Conservation (phyloP, 2,888 invertebrate genomes). For the Diloba caeruleocephala region DNA sequence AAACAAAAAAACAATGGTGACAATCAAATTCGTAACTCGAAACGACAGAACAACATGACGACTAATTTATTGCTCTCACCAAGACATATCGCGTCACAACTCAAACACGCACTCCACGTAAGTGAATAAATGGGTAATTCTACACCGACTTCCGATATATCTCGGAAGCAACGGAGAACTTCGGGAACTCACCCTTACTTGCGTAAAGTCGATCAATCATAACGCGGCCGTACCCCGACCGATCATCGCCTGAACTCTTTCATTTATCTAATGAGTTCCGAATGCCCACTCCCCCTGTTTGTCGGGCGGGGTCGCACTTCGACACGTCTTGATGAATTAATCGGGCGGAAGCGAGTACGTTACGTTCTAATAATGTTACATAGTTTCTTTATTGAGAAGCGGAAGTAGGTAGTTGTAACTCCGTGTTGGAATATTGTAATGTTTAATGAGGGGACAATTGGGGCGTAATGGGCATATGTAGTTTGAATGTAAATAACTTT, state of each 20-base stretch:
- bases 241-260: conserved; percentile 83
- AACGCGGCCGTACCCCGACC: conserved; percentile 55
- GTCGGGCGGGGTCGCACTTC: conserved; percentile 65
- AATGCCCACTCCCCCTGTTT: conserved; percentile 62
- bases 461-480: no score
- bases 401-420: conserved; percentile 7
- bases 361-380: conserved; percentile 53
- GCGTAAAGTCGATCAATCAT: conserved; percentile 57
- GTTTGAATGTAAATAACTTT: no score
- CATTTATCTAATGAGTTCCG: conserved; percentile 83
- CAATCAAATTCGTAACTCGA: conserved; percentile 40
- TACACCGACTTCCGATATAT: conserved; percentile 66
- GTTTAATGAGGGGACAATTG: no score
- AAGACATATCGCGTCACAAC: conserved; percentile 71
- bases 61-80: conserved; percentile 71
- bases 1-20: neutral
- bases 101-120: conserved; percentile 76
- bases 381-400: conserved; percentile 33
- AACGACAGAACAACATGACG: conserved; percentile 37
- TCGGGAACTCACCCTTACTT: conserved; percentile 50
- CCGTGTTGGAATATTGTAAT: conserved; percentile 8
- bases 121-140: conserved; percentile 82
- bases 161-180: conserved; percentile 55
- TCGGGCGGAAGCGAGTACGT: conserved; percentile 63
- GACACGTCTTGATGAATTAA: conserved; percentile 78